A percentile compares a stretch with the other conserved stretches of the same genome.
phyloP scores from a whole-genome alignment of 2,888 invertebrate genomes.

The Ceraclea dissimilis region DNA sequence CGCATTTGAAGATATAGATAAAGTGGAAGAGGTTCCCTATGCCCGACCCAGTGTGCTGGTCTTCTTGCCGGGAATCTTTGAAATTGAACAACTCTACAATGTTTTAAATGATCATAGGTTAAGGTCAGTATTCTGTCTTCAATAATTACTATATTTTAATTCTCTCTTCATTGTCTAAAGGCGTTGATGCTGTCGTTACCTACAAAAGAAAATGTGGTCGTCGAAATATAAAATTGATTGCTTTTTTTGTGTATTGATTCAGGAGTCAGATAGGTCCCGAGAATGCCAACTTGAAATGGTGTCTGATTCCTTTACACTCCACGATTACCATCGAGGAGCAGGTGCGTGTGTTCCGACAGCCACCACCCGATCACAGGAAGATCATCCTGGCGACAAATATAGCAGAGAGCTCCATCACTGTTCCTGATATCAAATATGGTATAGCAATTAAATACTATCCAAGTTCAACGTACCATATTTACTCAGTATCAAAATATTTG shows the following conservation, averaged over 20 bases:
- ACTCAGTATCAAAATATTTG: too few relatives aligned
- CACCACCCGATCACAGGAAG: slow-evolving; percentile 63
- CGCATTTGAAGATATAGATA: slow-evolving; percentile 46
- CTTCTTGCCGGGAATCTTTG: slow-evolving; percentile 82
- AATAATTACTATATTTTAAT: background rate
- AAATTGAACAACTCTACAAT: slow-evolving; percentile 67
- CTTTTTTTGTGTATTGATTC: background rate
- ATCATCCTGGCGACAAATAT: slow-evolving; percentile 86
- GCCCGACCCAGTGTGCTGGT: slow-evolving; percentile 65
- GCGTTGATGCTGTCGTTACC: too few relatives aligned
- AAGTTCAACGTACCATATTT: background rate
- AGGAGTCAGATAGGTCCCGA: slow-evolving; percentile 23
- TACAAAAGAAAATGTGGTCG: too few relatives aligned
- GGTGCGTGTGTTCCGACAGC: slow-evolving; percentile 48
- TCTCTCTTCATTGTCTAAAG: too few relatives aligned
- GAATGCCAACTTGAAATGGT: slow-evolving; percentile 40
- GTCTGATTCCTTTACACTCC: slow-evolving; percentile 62
- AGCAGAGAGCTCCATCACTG: slow-evolving; percentile 88
- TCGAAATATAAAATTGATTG: too few relatives aligned
- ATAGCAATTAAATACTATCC: too few relatives aligned
- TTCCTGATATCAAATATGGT: slow-evolving; percentile 81
- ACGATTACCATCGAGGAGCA: slow-evolving; percentile 75
- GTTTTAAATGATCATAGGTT: slow-evolving; percentile 28
- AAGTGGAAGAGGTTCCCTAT: slow-evolving; percentile 23
- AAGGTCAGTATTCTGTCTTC: slow-evolving; percentile 1